Evolutionary conservation across 1,140 invertebrate species (phyloP).

Genomic region (Sycophila sp.): DNA sequence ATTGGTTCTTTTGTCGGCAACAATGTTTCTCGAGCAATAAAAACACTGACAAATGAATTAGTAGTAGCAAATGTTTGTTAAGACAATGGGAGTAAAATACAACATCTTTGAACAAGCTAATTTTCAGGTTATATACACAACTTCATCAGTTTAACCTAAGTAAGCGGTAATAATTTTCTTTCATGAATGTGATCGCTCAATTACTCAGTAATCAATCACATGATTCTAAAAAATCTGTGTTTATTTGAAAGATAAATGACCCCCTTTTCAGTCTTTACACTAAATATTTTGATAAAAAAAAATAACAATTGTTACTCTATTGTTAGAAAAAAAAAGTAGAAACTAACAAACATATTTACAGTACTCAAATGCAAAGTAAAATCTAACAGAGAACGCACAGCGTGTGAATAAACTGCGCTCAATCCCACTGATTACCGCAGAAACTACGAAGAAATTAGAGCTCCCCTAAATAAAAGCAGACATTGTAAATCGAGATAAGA

Average conservation of each 20-base stretch:
- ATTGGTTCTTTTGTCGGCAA: neutral
- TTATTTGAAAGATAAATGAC: neutral
- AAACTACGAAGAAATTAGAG: too few relatives aligned
- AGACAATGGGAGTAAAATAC: conserved; percentile 5
- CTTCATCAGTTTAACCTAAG: conserved; percentile 25
- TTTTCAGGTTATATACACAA: neutral
- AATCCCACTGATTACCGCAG: too few relatives aligned
- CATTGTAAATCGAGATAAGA: too few relatives aligned
- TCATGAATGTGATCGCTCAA: too few relatives aligned
- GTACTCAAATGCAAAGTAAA: too few relatives aligned
- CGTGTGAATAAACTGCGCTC: too few relatives aligned
- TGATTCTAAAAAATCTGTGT: neutral
- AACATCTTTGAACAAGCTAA: neutral
- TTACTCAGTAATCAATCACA: neutral
- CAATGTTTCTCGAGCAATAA: neutral
- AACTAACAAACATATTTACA: too few relatives aligned
- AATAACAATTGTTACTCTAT: too few relatives aligned
- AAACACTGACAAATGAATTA: neutral
- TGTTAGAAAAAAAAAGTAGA: too few relatives aligned
- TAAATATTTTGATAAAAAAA: neutral
- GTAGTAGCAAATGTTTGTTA: conserved; percentile 1
- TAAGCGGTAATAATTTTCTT: too few relatives aligned
- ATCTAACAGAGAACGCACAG: too few relatives aligned
- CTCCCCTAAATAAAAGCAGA: too few relatives aligned
- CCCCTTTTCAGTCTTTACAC: neutral